A percentile compares a stretch with the other conserved stretches of the same genome.
Conservation (phyloP, 1,140 invertebrate species). For the Mizuhopecten yessoensis region DNA sequence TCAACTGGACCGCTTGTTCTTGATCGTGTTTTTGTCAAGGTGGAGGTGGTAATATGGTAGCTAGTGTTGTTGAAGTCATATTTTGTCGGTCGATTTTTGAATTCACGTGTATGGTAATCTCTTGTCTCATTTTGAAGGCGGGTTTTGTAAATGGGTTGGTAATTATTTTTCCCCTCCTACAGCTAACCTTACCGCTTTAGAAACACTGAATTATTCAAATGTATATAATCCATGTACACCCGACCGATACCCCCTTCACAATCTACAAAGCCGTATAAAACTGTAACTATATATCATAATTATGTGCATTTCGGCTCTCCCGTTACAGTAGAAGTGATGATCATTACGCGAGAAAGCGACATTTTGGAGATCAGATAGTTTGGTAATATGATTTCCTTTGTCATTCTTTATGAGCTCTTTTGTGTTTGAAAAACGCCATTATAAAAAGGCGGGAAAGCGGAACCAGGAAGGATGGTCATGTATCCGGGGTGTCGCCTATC, state of each 20-base stretch:
- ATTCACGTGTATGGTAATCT: too few relatives aligned
- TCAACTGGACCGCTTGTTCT: too few relatives aligned
- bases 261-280: constrained; percentile 17
- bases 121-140: too few relatives aligned
- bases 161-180: not conserved
- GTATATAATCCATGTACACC: not conserved
- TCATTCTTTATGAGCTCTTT: not conserved
- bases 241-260: not conserved
- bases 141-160: too few relatives aligned
- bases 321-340: not conserved
- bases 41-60: too few relatives aligned
- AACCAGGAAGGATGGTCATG: not conserved
- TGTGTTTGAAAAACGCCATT: not conserved
- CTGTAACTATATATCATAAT: constrained; percentile 35
- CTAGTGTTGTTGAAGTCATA: too few relatives aligned
- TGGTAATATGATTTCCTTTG: not conserved
- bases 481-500: not conserved
- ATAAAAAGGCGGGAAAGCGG: constrained; percentile 37
- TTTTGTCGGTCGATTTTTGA: too few relatives aligned
- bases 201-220: not conserved
- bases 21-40: too few relatives aligned
- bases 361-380: constrained; percentile 9
- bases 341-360: not conserved
- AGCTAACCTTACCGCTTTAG: not conserved
- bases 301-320: not conserved